A percentile compares a stretch with the other conserved stretches of the same genome.
These are phyloP conservation scores for Sphecodes monilicornis DNA, from an alignment of 2,888 invertebrate genomes.

Conservation along the genomic window DNA sequence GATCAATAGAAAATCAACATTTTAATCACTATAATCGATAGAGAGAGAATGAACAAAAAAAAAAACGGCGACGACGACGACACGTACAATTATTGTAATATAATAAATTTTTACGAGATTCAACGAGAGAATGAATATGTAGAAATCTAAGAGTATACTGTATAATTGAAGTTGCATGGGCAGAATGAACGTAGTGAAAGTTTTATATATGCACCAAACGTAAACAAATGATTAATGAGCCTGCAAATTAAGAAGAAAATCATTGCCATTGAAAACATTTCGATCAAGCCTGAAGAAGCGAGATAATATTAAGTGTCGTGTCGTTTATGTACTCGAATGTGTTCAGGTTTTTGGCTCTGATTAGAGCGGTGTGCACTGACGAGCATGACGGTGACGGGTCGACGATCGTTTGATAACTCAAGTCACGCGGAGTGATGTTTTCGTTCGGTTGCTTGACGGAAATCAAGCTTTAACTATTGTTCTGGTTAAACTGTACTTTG, in stretches of 20 bases:
- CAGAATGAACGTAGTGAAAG: conserved; percentile 43
- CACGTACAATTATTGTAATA: not conserved
- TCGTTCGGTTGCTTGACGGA: not conserved
- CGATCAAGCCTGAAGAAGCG: conserved; percentile 66
- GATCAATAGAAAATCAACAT: conserved; percentile 57
- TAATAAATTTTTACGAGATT: not conserved
- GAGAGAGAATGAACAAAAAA: not conserved
- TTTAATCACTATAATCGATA: not conserved
- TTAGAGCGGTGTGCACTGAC: not conserved
- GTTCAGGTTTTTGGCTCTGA: conserved; percentile 13
- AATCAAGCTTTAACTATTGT: not conserved
- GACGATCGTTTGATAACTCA: not conserved
- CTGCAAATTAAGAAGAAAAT: conserved; percentile 63
- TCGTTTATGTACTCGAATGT: conserved; percentile 15
- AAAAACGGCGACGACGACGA: not conserved
- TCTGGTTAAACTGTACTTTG: no score
- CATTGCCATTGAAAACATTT: conserved; percentile 63
- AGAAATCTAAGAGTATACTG: conserved; percentile 28
- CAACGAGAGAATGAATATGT: conserved; percentile 18
- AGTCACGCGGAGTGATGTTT: not conserved
- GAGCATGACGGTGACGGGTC: conserved; percentile 6
- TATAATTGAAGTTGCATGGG: conserved; percentile 47
- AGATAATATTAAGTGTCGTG: conserved; percentile 40
- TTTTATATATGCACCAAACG: conserved; percentile 51
- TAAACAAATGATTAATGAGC: conserved; percentile 49